Percentiles rank a stretch among this genome's conserved stretches.
Conservation (phyloP, 1,140 invertebrate genomes). For the Ctenoplectra terminalis region DNA sequence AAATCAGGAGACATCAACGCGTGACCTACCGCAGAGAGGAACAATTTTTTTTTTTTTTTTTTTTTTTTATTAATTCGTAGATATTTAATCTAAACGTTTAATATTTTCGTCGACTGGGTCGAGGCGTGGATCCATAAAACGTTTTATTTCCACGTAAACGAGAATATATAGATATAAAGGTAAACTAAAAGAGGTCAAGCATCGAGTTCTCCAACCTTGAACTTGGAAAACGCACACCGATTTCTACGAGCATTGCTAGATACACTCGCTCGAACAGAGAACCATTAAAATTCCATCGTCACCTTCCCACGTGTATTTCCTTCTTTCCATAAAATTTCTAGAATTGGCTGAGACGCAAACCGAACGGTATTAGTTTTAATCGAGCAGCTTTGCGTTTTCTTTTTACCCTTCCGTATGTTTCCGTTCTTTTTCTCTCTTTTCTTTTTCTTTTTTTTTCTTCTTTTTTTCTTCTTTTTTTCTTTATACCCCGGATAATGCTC, state of each 20-base stretch:
- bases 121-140: too few species aligned
- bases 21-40: too few species aligned
- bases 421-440: not conserved
- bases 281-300: not conserved
- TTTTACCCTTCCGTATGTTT: not conserved
- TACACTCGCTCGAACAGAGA: not conserved
- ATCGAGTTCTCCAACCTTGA: not conserved
- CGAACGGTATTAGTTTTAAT: conserved; percentile 57
- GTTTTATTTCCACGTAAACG: too few species aligned
- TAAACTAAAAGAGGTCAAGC: too few species aligned
- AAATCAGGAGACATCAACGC: too few species aligned
- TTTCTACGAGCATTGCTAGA: not conserved
- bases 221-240: not conserved
- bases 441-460: not conserved
- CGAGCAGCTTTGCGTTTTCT: conserved; percentile 43
- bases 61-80: too few species aligned
- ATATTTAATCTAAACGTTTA: too few species aligned
- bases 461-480: not conserved
- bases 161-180: too few species aligned
- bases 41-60: too few species aligned
- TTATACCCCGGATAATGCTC: not conserved
- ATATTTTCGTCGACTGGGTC: too few species aligned
- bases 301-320: not conserved
- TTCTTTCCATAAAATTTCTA: not conserved
- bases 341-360: not conserved